Evolutionary conservation across 2,797 vertebrate genomes (phyloP).

Genomic region (Pempheris klunzingeri): DNA sequence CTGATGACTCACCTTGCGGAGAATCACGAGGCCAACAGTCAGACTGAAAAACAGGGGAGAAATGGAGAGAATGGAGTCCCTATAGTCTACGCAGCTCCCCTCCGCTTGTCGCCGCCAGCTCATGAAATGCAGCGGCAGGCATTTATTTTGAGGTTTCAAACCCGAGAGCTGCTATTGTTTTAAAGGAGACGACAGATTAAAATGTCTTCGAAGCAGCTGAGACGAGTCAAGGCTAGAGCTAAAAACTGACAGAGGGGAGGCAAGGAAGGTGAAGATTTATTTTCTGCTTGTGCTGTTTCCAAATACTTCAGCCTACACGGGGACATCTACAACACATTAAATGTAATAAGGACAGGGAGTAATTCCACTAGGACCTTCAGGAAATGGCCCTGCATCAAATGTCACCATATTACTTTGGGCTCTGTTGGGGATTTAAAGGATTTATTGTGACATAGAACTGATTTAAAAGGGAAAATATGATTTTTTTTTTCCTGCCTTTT

Average conservation of each 20-base stretch:
- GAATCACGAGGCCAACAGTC: conserved; percentile 75
- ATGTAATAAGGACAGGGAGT: not conserved
- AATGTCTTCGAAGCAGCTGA: conserved; percentile 23
- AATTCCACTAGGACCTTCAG: not conserved
- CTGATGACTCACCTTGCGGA: conserved; percentile 78
- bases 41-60: conserved; percentile 68
- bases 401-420: not conserved
- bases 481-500: not conserved
- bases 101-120: conserved; percentile 10
- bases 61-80: conserved; percentile 56
- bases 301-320: conserved; percentile 24
- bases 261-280: conserved; percentile 17
- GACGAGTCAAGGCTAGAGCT: conserved; percentile 2
- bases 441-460: not conserved
- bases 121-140: conserved; percentile 12
- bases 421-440: not conserved
- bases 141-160: conserved; percentile 22
- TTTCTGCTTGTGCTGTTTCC: conserved; percentile 9
- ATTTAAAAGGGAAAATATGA: not conserved
- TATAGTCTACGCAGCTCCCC: conserved; percentile 42
- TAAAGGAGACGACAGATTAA: conserved; percentile 26
- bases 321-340: conserved; percentile 26
- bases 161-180: conserved; percentile 28
- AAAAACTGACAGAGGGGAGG: conserved; percentile 37
- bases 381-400: conserved; percentile 13